Evolutionary conservation across 2,113 vertebrate genomes (phyloP).

Genomic region (Crotalus horridus): DNA sequence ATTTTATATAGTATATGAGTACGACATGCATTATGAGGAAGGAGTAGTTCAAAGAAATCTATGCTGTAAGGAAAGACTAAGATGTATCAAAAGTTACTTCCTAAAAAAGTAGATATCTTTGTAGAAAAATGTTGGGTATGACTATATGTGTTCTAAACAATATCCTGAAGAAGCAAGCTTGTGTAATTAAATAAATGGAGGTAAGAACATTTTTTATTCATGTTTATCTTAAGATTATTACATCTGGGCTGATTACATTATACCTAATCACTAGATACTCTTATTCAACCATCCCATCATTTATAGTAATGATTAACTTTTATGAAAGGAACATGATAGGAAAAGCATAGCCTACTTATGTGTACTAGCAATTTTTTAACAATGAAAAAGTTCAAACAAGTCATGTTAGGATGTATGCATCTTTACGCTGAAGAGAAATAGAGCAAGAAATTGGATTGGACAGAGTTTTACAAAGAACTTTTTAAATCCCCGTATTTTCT

Average conservation of each 20-base stretch:
- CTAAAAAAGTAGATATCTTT: not conserved
- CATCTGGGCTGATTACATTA: not conserved
- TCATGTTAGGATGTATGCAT: not conserved
- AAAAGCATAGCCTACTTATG: slow-evolving; percentile 6
- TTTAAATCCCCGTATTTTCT: not conserved
- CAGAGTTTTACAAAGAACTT: not conserved
- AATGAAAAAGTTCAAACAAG: not conserved
- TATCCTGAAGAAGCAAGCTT: not conserved
- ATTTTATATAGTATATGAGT: not conserved
- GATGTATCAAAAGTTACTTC: not conserved
- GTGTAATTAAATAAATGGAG: not conserved
- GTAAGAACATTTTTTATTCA: not conserved
- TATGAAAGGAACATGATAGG: slow-evolving; percentile 37
- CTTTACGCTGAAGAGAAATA: not conserved
- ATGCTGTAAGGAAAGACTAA: not conserved
- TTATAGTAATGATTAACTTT: slow-evolving; percentile 41
- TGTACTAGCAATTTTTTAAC: not conserved
- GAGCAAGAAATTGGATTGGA: not conserved
- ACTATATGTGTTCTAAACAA: not conserved
- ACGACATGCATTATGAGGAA: not conserved
- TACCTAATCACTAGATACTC: not conserved
- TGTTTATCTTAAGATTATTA: not conserved
- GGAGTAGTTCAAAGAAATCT: not conserved
- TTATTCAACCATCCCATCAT: not conserved
- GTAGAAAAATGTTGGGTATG: not conserved